phyloP scores from a whole-genome alignment of 2,797 vertebrate species.

The Botia kubotai region DNA sequence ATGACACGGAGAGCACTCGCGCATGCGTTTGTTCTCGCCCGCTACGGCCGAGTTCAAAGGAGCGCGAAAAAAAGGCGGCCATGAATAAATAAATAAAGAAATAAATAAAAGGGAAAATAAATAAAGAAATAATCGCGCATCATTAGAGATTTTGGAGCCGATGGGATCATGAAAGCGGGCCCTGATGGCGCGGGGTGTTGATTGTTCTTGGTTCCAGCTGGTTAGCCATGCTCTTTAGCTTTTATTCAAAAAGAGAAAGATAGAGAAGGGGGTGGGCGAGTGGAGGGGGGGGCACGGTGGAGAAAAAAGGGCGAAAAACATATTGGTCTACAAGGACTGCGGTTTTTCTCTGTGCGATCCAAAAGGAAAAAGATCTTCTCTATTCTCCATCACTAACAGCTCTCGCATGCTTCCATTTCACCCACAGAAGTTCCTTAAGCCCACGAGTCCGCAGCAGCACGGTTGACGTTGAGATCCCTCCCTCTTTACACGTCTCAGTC shows the following conservation, averaged over 20 bases:
- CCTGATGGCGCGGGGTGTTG: slow-evolving; percentile 42
- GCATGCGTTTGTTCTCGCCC: slow-evolving; percentile 50
- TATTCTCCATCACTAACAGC: slow-evolving; percentile 14
- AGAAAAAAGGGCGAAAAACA: background rate
- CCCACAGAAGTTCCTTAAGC: background rate
- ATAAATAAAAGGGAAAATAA: slow-evolving; percentile 54
- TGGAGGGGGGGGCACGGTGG: background rate
- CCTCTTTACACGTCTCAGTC: background rate
- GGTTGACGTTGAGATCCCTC: slow-evolving; percentile 8
- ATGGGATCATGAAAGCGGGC: slow-evolving; percentile 44
- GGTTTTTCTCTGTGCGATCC: background rate
- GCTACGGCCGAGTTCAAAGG: slow-evolving; percentile 54
- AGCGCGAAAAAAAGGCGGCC: slow-evolving; percentile 1
- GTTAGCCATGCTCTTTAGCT: slow-evolving; percentile 54
- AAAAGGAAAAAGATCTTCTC: slow-evolving; percentile 39
- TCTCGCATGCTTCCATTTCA: slow-evolving; percentile 31
- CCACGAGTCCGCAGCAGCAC: slow-evolving; percentile 6
- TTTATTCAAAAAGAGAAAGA: slow-evolving; percentile 44
- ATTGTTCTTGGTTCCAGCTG: slow-evolving; percentile 57
- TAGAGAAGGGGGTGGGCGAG: background rate
- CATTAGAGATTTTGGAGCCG: slow-evolving; percentile 49
- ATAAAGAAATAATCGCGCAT: slow-evolving; percentile 59
- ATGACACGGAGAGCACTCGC: slow-evolving; percentile 60
- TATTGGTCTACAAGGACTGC: slow-evolving; percentile 19
- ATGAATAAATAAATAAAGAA: slow-evolving; percentile 49